Percentiles rank a stretch among this genome's conserved stretches.
These are phyloP conservation scores for Dendrolimus kikuchii DNA, from an alignment of 1,140 invertebrate species.

Conservation along the genomic window DNA sequence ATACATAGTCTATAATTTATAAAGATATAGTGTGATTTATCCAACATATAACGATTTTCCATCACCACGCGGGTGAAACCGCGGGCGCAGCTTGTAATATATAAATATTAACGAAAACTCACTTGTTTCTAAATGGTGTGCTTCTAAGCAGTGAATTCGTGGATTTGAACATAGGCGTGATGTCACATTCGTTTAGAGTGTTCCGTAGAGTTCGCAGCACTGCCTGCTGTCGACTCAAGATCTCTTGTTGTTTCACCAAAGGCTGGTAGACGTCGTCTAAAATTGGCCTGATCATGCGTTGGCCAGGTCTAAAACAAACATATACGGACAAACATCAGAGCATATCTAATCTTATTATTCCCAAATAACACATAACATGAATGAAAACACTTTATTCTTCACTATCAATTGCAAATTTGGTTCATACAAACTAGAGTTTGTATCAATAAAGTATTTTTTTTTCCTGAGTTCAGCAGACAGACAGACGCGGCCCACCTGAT, in stretches of 20 bases:
- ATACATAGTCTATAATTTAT: too few relatives aligned
- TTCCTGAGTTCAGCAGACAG: too few relatives aligned
- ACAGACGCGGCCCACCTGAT: too few relatives aligned
- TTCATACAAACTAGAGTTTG: too few relatives aligned
- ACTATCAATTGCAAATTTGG: too few relatives aligned
- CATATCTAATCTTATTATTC: too few relatives aligned
- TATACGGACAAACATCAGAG: constrained; percentile 23
- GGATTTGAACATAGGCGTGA: constrained; percentile 36
- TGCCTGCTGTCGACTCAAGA: constrained; percentile 70
- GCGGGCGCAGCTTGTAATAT: not conserved
- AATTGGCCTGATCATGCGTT: constrained; percentile 51
- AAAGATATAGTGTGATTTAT: too few relatives aligned
- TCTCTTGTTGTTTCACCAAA: constrained; percentile 76
- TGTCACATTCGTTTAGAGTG: constrained; percentile 43
- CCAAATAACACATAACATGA: too few relatives aligned
- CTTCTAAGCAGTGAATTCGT: constrained; percentile 38
- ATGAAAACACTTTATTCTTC: too few relatives aligned
- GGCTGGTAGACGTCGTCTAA: constrained; percentile 80
- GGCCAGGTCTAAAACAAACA: constrained; percentile 68
- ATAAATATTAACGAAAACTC: constrained; percentile 13
- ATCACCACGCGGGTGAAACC: too few relatives aligned
- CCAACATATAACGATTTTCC: too few relatives aligned
- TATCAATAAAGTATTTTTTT: too few relatives aligned
- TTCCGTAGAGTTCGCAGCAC: constrained; percentile 64
- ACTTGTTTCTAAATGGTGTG: constrained; percentile 58